These are phyloP conservation scores for Melipona beecheii DNA, from an alignment of 2,888 invertebrate species.

Conservation along the genomic window DNA sequence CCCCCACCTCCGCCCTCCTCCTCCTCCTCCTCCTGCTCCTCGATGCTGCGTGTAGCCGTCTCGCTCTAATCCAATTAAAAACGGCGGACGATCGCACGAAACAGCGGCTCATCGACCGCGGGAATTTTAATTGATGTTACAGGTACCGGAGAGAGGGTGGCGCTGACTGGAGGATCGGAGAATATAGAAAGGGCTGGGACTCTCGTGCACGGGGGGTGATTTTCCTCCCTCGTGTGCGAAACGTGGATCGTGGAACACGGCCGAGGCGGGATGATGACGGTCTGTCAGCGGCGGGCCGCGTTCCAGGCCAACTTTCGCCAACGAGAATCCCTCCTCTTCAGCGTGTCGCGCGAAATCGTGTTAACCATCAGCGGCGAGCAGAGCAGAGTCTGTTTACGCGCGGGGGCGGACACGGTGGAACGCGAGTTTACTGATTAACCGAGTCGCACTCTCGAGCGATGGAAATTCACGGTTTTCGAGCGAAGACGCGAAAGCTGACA, in stretches of 20 bases:
- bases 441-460: not conserved
- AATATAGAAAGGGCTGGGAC: constrained; percentile 19
- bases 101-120: constrained; percentile 80
- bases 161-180: constrained; percentile 12
- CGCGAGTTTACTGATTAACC: constrained; percentile 46
- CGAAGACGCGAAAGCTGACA: not conserved
- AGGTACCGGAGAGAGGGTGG: constrained; percentile 66
- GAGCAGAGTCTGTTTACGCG: constrained; percentile 11
- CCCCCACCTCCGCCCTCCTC: constrained; percentile 46
- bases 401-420: constrained; percentile 25
- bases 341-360: constrained; percentile 55
- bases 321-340: constrained; percentile 61
- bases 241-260: constrained; percentile 5
- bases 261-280: constrained; percentile 45
- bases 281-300: constrained; percentile 56
- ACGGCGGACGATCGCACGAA: constrained; percentile 80
- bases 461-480: not conserved
- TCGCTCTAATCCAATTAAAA: constrained; percentile 83
- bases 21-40: constrained; percentile 37
- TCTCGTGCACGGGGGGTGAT: not conserved
- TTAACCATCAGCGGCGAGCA: constrained; percentile 41
- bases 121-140: constrained; percentile 83
- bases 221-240: not conserved
- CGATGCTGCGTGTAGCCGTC: constrained; percentile 67
- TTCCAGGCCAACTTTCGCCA: constrained; percentile 50